A percentile compares a stretch with the other conserved stretches of the same genome.
phyloP scores from a whole-genome alignment of 2,113 vertebrate species.

The Elephantulus edwardii region DNA sequence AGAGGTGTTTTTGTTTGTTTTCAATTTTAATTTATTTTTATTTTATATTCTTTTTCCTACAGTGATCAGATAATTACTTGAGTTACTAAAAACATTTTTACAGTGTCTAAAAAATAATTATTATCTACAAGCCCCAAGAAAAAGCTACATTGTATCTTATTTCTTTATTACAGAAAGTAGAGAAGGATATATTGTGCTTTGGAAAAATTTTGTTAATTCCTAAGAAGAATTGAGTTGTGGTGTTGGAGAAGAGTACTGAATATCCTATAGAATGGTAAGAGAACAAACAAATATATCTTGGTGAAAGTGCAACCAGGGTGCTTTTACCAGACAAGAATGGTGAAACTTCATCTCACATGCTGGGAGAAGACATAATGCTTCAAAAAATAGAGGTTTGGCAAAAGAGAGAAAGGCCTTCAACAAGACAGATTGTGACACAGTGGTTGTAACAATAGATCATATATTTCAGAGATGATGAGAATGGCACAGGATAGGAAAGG shows the following conservation, averaged over 20 bases:
- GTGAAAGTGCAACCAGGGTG: too few species aligned
- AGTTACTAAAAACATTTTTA: constrained; percentile 47
- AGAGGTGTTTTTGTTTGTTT: neutral
- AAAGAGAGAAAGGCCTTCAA: too few species aligned
- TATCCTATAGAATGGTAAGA: too few species aligned
- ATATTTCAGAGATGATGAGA: too few species aligned
- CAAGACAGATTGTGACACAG: too few species aligned
- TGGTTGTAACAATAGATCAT: too few species aligned
- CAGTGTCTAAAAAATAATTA: neutral
- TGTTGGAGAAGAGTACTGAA: too few species aligned
- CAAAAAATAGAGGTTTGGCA: too few species aligned
- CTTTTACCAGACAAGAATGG: too few species aligned
- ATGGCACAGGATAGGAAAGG: too few species aligned
- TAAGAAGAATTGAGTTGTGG: too few species aligned
- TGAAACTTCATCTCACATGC: neutral
- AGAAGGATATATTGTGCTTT: neutral
- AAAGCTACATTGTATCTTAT: neutral
- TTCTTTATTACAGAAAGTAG: neutral
- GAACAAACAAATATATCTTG: too few species aligned
- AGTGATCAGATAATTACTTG: constrained; percentile 14
- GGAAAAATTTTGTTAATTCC: constrained; percentile 27
- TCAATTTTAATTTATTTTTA: constrained; percentile 10
- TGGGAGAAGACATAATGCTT: neutral
- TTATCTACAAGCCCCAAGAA: neutral
- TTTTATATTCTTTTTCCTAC: constrained; percentile 1